Percentiles rank a stretch among this genome's conserved stretches.
Evolutionary conservation across 2,113 vertebrate species (phyloP).

Genomic region (Garra rufa): DNA sequence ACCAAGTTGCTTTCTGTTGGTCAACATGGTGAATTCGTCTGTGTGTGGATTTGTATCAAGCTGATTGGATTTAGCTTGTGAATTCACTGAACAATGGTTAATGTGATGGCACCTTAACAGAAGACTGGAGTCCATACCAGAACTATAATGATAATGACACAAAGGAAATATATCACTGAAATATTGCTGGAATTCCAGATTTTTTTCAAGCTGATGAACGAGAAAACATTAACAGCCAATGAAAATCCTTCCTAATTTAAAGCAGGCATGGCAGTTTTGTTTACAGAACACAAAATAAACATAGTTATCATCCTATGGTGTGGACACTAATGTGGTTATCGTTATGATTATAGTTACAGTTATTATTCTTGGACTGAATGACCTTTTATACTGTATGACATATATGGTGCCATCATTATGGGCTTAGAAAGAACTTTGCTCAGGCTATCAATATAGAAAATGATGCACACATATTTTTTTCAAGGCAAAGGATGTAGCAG

Average conservation of each 20-base stretch:
- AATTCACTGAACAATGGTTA: neutral
- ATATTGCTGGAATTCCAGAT: neutral
- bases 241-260: neutral
- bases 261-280: neutral
- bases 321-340: neutral
- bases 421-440: neutral
- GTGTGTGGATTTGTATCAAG: neutral
- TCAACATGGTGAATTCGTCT: neutral
- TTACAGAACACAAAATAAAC: neutral
- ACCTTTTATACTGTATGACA: neutral
- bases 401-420: slow-evolving; percentile 5
- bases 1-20: neutral
- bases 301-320: neutral
- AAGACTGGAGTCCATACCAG: neutral
- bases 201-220: neutral
- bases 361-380: neutral
- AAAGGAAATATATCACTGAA: neutral
- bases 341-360: neutral
- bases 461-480: slow-evolving; percentile 45
- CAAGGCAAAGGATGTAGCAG: slow-evolving; percentile 88
- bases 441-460: neutral
- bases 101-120: neutral
- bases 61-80: neutral
- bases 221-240: neutral
- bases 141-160: neutral